Conservation (phyloP, 2,797 vertebrate genomes). For the Odontamblyopus lacepedii region DNA sequence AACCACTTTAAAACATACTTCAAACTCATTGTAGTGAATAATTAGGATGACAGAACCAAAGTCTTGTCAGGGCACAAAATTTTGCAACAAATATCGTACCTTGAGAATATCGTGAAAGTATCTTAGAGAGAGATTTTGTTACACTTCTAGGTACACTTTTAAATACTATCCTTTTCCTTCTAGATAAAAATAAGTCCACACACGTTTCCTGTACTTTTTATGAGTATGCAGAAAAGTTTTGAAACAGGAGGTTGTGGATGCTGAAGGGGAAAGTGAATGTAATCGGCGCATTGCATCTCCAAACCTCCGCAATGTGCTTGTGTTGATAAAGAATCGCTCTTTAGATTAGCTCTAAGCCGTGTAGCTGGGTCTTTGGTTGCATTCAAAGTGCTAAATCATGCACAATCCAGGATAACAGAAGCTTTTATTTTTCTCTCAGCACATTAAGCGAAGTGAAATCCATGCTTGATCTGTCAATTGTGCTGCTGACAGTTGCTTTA, state of each 20-base stretch:
- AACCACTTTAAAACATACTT: too few species aligned
- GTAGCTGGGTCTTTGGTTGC: constrained; percentile 15
- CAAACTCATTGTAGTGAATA: too few species aligned
- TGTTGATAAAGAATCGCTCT: constrained; percentile 49
- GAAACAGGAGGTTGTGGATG: constrained; percentile 14
- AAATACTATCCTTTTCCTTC: too few species aligned
- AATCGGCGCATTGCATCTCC: constrained; percentile 5
- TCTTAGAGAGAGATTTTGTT: too few species aligned
- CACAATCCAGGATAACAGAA: constrained; percentile 6
- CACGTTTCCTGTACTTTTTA: background rate
- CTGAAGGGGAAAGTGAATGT: constrained; percentile 14
- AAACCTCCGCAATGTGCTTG: constrained; percentile 44
- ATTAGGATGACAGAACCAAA: too few species aligned
- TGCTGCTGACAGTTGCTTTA: background rate
- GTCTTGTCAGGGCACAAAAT: too few species aligned
- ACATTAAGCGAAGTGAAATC: background rate
- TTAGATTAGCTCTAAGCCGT: constrained; percentile 44
- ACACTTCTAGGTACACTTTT: too few species aligned
- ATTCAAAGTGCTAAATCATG: constrained; percentile 18
- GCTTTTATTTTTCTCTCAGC: constrained; percentile 8
- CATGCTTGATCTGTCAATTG: constrained; percentile 8
- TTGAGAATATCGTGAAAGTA: too few species aligned
- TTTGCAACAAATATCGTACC: too few species aligned
- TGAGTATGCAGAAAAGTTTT: constrained; percentile 19
- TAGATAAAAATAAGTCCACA: background rate